Evolutionary conservation across 2,888 invertebrate genomes (phyloP), one percentile per base, ranked within the genome.

Genomic region (Dryococelus australis): DNA sequence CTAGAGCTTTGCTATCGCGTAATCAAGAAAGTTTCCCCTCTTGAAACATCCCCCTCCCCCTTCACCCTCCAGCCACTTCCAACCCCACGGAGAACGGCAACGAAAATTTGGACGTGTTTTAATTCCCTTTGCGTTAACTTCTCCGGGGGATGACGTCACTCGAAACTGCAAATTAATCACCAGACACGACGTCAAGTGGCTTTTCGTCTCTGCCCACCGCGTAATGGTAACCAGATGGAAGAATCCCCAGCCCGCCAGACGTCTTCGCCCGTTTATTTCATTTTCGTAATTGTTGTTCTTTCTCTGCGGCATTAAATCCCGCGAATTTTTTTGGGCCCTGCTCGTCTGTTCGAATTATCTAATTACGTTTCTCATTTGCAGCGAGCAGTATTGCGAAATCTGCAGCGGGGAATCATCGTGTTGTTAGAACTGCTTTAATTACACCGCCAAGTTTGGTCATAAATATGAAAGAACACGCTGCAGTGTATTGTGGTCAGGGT

Each of bases 121-220:
- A 65, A 65, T 65, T 65, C 65, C 65, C 6, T 65, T 65, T 65
- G n/a, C 65, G 24, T 16, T 65, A 65, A 3, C 65, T 65, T 65
- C 65, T n/a, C 47, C 16, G 12, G 16, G 35, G 47, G 47, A 47
- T 47, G 47, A 47, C 47, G 47, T 47, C 65, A 65, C 65, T 65
- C n/a, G 65, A n/a, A n/a, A 65, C 65, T 65, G 65, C 65, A 65
- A 65, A n/a, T n/a, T n/a, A 65, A 65, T 65, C 65, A 47, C 47
- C 4, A 10, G 47, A 47, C 47, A 47, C 12, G 47, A 47, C 65
- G 65, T 65, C 65, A 65, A 65, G n/a, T 24, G 20, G 65, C 24
- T 65, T 12, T 65, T n/a, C 65, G 8, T n/a, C 20, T 51, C 65
- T n/a, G 65, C 65, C 20, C n/a, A 8, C 65, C n/a, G 24, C 65